Conservation (phyloP, 2,888 invertebrate species). For the Parnassius mnemosyne region DNA sequence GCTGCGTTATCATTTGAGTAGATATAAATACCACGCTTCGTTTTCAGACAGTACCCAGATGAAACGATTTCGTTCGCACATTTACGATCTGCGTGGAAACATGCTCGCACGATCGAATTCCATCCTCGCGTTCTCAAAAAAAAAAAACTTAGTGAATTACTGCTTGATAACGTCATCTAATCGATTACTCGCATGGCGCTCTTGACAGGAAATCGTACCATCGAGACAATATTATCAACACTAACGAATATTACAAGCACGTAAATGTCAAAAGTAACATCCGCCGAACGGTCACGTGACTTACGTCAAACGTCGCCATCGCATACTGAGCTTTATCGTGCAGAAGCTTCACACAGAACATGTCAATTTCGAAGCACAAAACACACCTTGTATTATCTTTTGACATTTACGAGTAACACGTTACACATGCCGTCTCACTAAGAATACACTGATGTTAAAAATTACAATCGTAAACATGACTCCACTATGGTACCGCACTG, state of each 20-base stretch:
- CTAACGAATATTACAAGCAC: conserved; percentile 39
- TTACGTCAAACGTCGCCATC: conserved; percentile 67
- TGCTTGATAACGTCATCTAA: conserved; percentile 34
- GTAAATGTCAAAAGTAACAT: conserved; percentile 69
- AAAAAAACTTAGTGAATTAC: conserved; percentile 29
- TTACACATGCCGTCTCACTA: conserved; percentile 69
- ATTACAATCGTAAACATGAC: conserved; percentile 77
- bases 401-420: conserved; percentile 76
- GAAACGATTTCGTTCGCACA: conserved; percentile 35
- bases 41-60: conserved; percentile 36
- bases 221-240: conserved; percentile 46
- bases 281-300: conserved; percentile 54
- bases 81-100: conserved; percentile 29
- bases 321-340: conserved; percentile 69
- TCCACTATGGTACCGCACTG: conserved; percentile 66
- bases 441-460: conserved; percentile 73
- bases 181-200: conserved; percentile 41
- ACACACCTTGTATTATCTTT: conserved; percentile 57
- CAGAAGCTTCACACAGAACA: conserved; percentile 69
- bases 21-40: conserved; percentile 14
- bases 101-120: conserved; percentile 33
- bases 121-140: conserved; percentile 9
- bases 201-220: conserved; percentile 49
- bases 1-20: conserved; percentile 14
- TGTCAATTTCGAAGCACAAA: conserved; percentile 41